Evolutionary conservation across 2,797 vertebrate species (phyloP).

Genomic region (Melanotaenia parkinsoni): DNA sequence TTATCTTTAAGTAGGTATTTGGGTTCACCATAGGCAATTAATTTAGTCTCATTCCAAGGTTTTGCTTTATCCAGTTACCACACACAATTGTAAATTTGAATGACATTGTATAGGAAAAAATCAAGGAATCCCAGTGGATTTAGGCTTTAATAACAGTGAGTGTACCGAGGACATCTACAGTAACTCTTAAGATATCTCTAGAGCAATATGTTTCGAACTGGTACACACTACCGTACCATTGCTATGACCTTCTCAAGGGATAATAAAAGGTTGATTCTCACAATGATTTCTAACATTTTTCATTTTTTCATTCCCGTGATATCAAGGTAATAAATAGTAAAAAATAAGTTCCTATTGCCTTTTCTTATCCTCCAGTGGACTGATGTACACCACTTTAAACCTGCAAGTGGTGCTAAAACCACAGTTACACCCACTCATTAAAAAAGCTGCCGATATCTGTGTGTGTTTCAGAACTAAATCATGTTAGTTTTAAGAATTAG

Average conservation of each 20-base stretch:
- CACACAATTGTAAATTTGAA: neutral
- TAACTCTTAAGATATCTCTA: neutral
- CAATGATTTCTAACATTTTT: neutral
- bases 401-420: conserved; percentile 50
- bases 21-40: neutral
- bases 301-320: neutral
- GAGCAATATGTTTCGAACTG: neutral
- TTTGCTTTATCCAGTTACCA: neutral
- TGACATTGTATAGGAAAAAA: neutral
- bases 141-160: neutral
- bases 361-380: neutral
- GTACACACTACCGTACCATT: neutral
- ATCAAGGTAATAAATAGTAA: neutral
- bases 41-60: neutral
- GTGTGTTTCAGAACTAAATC: conserved; percentile 24
- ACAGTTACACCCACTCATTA: conserved; percentile 13
- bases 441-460: conserved; percentile 10
- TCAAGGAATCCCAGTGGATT: neutral
- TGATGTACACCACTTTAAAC: conserved; percentile 2
- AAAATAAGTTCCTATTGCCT: neutral
- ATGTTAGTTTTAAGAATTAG: neutral
- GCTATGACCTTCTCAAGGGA: neutral
- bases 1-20: neutral
- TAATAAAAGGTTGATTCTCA: neutral
- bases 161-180: neutral